These are phyloP conservation scores for Bubo scandiacus DNA, from an alignment of 2,113 vertebrate species.

Conservation along the genomic window DNA sequence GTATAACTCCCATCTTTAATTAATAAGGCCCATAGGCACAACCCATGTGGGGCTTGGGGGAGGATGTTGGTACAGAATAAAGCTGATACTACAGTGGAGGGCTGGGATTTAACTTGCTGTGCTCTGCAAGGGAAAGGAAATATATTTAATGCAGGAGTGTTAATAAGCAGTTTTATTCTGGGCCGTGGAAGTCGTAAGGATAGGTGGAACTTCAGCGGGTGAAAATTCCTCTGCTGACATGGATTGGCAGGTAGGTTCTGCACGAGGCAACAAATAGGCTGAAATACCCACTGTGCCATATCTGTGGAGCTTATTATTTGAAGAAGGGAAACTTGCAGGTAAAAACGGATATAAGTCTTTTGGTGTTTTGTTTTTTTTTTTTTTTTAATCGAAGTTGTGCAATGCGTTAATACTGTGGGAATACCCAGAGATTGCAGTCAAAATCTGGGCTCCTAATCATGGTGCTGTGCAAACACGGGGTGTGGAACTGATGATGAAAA, in stretches of 20 bases:
- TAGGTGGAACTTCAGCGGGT: accelerated
- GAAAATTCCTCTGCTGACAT: background rate
- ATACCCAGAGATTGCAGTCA: background rate
- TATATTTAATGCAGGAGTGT: background rate
- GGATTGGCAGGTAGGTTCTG: background rate
- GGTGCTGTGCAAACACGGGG: background rate
- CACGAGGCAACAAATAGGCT: background rate
- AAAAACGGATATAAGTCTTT: no score
- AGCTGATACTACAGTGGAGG: accelerated
- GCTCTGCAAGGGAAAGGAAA: background rate
- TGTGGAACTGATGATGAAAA: background rate
- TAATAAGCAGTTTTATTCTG: background rate
- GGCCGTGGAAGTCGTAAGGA: background rate
- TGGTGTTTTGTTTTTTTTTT: background rate
- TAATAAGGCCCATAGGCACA: no score
- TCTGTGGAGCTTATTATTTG: accelerated
- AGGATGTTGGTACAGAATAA: no score
- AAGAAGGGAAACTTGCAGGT: background rate
- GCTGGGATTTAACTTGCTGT: background rate
- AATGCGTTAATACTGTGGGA: background rate
- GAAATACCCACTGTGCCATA: accelerated
- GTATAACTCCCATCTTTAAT: background rate
- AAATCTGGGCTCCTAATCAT: accelerated
- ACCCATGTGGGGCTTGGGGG: background rate
- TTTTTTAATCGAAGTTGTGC: background rate